These are phyloP conservation scores for Epirrhoe tristata DNA, from an alignment of 2,888 invertebrate species.

Conservation along the genomic window DNA sequence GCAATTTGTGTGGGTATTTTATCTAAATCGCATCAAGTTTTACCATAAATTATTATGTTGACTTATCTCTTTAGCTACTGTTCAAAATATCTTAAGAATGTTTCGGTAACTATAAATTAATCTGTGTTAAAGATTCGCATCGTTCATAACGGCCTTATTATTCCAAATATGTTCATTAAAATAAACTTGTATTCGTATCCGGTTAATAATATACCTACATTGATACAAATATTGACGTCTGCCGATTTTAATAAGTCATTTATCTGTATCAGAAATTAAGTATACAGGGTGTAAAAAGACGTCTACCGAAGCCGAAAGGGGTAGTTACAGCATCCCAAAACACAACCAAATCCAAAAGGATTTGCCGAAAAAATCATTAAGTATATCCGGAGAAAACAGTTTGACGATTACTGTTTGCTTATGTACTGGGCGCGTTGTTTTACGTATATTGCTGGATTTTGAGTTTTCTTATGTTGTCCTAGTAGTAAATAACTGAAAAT, in stretches of 20 bases:
- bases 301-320: too few relatives aligned
- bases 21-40: constrained; percentile 22
- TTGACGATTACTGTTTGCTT: too few relatives aligned
- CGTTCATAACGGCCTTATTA: constrained; percentile 50
- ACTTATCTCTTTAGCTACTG: constrained; percentile 27
- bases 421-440: too few relatives aligned
- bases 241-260: constrained; percentile 47
- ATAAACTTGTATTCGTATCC: constrained; percentile 57
- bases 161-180: constrained; percentile 53
- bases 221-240: constrained; percentile 60
- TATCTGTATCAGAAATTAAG: constrained; percentile 54
- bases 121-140: constrained; percentile 22
- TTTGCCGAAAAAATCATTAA: too few relatives aligned
- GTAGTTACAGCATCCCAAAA: too few relatives aligned
- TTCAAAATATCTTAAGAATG: constrained; percentile 24
- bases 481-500: too few relatives aligned
- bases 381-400: too few relatives aligned
- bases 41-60: constrained; percentile 10
- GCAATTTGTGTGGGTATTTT: constrained; percentile 4
- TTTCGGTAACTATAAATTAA: constrained; percentile 11
- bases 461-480: too few relatives aligned
- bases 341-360: too few relatives aligned
- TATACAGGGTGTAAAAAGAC: too few relatives aligned
- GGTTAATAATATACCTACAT: constrained; percentile 47
- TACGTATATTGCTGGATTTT: too few relatives aligned